These are phyloP conservation scores for Lithodes maja DNA, from an alignment of 2,888 invertebrate species.

Conservation along the genomic window DNA sequence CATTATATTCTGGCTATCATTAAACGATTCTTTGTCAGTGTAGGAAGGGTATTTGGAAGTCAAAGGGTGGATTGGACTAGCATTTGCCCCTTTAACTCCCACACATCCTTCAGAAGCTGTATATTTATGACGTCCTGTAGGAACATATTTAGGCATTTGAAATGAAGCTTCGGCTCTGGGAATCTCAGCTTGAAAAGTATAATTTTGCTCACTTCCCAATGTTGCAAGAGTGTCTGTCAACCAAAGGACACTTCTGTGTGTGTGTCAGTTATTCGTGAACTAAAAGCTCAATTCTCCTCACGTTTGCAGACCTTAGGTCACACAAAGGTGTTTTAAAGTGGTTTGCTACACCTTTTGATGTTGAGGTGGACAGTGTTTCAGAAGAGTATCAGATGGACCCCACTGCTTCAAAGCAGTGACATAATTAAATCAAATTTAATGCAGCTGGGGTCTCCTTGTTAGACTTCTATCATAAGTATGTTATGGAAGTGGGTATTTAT, in stretches of 20 bases:
- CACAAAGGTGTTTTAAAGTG: background rate
- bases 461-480: background rate
- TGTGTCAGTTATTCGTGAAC: background rate
- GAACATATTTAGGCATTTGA: background rate
- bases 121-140: no score
- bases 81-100: no score
- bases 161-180: background rate
- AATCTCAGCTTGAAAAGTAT: background rate
- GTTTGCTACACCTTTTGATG: background rate
- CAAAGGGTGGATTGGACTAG: no score
- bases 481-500: background rate
- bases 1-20: no score
- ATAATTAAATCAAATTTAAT: background rate
- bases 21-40: no score
- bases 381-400: background rate
- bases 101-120: no score
- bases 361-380: background rate
- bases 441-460: background rate
- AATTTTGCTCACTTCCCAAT: background rate
- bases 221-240: background rate
- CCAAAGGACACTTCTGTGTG: background rate
- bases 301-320: background rate
- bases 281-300: background rate
- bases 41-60: no score
- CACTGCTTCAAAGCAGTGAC: background rate